phyloP scores from a whole-genome alignment of 2,113 vertebrate genomes.

The Myiopsitta monachus region DNA sequence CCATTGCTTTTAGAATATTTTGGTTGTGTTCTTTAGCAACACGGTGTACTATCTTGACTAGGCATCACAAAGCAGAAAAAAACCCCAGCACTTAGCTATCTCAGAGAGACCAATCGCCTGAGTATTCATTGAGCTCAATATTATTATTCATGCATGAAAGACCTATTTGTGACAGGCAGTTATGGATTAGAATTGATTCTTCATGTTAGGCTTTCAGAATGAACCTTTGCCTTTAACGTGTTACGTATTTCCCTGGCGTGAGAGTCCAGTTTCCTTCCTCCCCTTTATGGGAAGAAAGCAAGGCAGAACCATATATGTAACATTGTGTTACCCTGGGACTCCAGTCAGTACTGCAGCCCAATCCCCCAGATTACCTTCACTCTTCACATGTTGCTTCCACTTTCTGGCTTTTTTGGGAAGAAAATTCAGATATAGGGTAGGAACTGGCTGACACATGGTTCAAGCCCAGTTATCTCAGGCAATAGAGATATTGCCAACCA shows the following conservation, averaged over 20 bases:
- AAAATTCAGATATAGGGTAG: not conserved
- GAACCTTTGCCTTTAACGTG: not conserved
- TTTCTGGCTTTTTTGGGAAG: not conserved
- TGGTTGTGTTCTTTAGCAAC: not conserved
- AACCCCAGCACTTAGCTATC: not conserved
- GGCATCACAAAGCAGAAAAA: not conserved
- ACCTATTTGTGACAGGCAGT: not conserved
- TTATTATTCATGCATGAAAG: constrained; percentile 20
- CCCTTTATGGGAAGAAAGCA: not conserved
- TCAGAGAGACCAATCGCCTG: not conserved
- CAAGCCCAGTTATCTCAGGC: not conserved
- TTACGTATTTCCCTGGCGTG: not conserved
- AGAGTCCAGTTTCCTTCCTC: not conserved
- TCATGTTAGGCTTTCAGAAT: not conserved
- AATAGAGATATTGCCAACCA: not conserved
- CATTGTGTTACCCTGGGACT: not conserved
- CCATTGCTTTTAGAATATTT: not conserved
- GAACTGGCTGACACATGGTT: not conserved
- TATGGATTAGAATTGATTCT: constrained; percentile 43
- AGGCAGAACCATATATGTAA: not conserved
- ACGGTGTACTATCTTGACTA: not conserved
- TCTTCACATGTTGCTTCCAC: not conserved
- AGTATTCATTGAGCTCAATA: not conserved
- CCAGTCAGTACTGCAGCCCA: not conserved
- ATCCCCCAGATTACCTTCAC: not conserved